Evolutionary conservation across 2,888 invertebrate species (phyloP).

Genomic region (Cephus rjabovi): DNA sequence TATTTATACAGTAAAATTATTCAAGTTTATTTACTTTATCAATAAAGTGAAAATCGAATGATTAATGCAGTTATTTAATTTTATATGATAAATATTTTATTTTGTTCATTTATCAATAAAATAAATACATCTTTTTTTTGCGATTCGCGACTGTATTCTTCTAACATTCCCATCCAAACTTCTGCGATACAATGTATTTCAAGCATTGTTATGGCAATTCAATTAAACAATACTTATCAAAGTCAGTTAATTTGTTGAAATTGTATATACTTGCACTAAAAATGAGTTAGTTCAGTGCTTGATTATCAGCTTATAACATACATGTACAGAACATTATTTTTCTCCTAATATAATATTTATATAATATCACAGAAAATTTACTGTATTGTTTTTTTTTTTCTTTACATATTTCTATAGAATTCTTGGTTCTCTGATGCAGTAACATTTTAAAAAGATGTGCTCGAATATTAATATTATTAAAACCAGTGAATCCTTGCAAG

Average conservation of each 20-base stretch:
- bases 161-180: neutral
- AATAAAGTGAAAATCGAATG: neutral
- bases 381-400: constrained; percentile 20
- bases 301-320: neutral
- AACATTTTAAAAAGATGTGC: constrained; percentile 10
- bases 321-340: constrained; percentile 6
- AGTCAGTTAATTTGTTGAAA: neutral
- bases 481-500: neutral
- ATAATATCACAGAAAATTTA: constrained; percentile 41
- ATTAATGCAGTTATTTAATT: neutral
- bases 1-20: neutral
- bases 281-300: neutral
- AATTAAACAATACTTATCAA: neutral
- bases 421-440: constrained; percentile 14
- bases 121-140: neutral
- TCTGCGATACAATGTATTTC: neutral
- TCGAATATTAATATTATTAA: neutral
- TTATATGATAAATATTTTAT: neutral
- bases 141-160: neutral
- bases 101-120: neutral
- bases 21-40: neutral
- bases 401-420: constrained; percentile 17
- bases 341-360: constrained; percentile 22
- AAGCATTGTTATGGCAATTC: neutral
- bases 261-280: neutral